Evolutionary conservation across 1,140 invertebrate species (phyloP), one percentile per base, ranked within the genome.

Genomic region (Hypsibius dujardini): DNA sequence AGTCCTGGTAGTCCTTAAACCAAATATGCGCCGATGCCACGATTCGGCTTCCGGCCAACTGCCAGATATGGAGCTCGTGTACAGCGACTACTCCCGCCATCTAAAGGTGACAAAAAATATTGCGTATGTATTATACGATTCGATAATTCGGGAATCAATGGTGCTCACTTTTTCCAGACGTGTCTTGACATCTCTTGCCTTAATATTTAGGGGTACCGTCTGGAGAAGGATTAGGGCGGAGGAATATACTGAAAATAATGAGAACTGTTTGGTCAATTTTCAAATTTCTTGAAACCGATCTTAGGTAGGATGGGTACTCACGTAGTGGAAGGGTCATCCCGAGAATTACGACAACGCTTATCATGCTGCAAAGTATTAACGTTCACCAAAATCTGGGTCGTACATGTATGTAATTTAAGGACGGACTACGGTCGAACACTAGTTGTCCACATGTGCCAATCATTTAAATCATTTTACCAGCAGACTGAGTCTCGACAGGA

Each of bases 61-160:
- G 81, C 84, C 84, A 85, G 15, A 85, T 79, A 74, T 85, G 83
- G 74, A 85, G 82, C 72, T 85, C 84, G 73, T 85, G 83, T 2
- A 85, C 80, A 42, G 81, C 81, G 40, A 82, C 50, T 40, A 85
- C 79, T 46, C 83, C 84, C 40, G 81, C 77, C 70, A 85, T 79
- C 81, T 84, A 73, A 7, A 56, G 28, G 28, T 28, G 28, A 28
- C 28, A 28, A 28, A 28, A 28, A 28, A 28, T 28, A 28, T 28
- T 28, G 28, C 28, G 28, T 28, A 28, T 28, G 28, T 28, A 28
- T 28, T 28, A 28, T 28, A 28, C 28, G 28, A 28, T 28, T n/a
- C 50, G n/a, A n/a, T n/a, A n/a, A 56, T n/a, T 12, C 7, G n/a
- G 7, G 7, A 7, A 12, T 56, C n/a, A 12, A 56, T 56, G 50